phyloP scores from a whole-genome alignment of 1,140 invertebrate genomes.

The Diachasmimorpha longicaudata region DNA sequence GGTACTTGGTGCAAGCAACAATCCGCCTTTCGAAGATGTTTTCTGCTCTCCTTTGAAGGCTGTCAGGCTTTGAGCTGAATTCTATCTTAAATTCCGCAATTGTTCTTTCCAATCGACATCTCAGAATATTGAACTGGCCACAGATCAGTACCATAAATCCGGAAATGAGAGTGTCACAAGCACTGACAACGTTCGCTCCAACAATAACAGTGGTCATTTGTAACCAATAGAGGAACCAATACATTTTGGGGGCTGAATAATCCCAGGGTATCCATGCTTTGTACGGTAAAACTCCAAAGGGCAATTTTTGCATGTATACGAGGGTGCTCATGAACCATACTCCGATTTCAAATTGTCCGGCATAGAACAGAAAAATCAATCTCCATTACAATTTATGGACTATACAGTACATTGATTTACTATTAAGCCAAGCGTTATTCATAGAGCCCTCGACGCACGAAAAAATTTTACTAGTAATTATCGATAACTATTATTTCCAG shows the following conservation, averaged over 20 bases:
- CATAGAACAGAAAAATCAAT: background rate
- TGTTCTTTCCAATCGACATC: background rate
- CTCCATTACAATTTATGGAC: background rate
- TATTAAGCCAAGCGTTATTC: no score
- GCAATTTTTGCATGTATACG: background rate
- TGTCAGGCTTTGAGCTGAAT: no score
- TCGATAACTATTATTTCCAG: no score
- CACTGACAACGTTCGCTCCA: background rate
- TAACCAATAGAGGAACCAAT: background rate
- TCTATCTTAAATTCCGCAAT: background rate
- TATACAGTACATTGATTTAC: no score
- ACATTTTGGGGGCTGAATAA: background rate
- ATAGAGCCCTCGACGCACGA: no score
- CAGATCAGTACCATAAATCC: background rate
- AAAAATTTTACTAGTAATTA: no score
- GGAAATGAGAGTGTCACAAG: background rate
- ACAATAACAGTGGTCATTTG: background rate
- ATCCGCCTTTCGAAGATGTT: no score
- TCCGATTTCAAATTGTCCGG: background rate
- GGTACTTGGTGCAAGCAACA: no score
- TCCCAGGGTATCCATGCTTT: constrained; percentile 10
- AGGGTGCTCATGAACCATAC: background rate
- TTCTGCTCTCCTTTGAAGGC: no score
- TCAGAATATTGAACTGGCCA: background rate
- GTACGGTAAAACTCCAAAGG: background rate